A percentile compares a stretch with the other conserved stretches of the same genome.
phyloP scores from a whole-genome alignment of 2,797 vertebrate genomes.

The Decapterus maruadsi region DNA sequence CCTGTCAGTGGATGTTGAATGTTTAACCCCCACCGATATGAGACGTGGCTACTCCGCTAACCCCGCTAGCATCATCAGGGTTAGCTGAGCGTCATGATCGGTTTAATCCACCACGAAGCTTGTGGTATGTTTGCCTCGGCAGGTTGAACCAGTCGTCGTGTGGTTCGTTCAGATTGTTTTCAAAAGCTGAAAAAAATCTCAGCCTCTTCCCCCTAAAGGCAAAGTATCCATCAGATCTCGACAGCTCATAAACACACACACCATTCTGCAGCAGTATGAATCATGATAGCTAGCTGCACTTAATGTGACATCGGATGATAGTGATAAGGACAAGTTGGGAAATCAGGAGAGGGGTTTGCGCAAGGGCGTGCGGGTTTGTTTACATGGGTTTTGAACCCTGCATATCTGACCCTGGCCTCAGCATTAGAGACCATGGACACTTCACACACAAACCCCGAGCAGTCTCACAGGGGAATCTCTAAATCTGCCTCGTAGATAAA shows the following conservation, averaged over 20 bases:
- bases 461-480: background rate
- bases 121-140: constrained; percentile 4
- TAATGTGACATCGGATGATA: background rate
- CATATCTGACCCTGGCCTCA: background rate
- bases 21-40: constrained; percentile 23
- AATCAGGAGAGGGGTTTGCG: background rate
- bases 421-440: background rate
- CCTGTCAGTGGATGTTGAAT: constrained; percentile 8
- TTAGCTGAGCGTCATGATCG: constrained; percentile 25
- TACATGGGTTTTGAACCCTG: constrained; percentile 3
- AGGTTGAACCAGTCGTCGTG: constrained; percentile 60
- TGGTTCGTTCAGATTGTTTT: constrained; percentile 30
- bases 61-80: constrained; percentile 46
- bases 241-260: background rate
- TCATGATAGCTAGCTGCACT: background rate
- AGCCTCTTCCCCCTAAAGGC: background rate
- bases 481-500: too few relatives aligned
- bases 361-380: constrained; percentile 38
- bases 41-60: constrained; percentile 61
- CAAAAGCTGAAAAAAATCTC: constrained; percentile 47
- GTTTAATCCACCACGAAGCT: constrained; percentile 59
- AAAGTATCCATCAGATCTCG: fast-evolving
- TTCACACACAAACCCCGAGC: background rate
- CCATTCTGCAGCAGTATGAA: background rate
- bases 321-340: background rate